phyloP scores from a whole-genome alignment of 2,113 vertebrate species.

The Pardalotus punctatus region DNA sequence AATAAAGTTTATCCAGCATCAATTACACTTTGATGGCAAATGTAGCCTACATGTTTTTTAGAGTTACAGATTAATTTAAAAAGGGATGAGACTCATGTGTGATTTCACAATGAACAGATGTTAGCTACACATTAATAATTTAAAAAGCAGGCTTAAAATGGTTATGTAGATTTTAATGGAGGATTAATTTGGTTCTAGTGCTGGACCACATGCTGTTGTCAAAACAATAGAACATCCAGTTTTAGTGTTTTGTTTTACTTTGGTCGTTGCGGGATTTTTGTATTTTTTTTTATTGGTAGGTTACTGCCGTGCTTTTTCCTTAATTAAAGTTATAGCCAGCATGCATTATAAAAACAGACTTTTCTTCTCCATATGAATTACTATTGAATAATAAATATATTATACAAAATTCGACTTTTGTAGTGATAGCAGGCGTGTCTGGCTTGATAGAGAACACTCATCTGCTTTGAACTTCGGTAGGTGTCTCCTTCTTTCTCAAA shows the following conservation, averaged over 20 bases:
- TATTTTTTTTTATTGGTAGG: background rate
- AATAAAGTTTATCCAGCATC: constrained; percentile 37
- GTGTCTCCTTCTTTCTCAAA: background rate
- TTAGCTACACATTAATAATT: constrained; percentile 26
- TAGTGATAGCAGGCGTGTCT: background rate
- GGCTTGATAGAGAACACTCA: background rate
- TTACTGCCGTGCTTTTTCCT: background rate
- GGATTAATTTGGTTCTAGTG: background rate
- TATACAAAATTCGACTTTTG: background rate
- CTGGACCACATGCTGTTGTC: background rate
- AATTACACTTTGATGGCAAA: constrained; percentile 35
- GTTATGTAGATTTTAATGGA: background rate
- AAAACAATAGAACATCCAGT: background rate
- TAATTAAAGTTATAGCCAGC: background rate
- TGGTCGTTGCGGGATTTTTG: background rate
- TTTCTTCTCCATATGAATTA: background rate
- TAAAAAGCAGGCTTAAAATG: constrained; percentile 9
- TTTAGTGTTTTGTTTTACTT: background rate
- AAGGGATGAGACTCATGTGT: background rate
- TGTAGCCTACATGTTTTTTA: background rate
- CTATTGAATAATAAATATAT: background rate
- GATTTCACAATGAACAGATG: constrained; percentile 8
- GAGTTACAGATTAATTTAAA: constrained; percentile 23
- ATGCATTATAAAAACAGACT: background rate
- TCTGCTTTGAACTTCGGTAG: background rate